Base-by-base conservation (phyloP, 2,888 invertebrate genomes). In the Mayetiola destructor region DNA sequence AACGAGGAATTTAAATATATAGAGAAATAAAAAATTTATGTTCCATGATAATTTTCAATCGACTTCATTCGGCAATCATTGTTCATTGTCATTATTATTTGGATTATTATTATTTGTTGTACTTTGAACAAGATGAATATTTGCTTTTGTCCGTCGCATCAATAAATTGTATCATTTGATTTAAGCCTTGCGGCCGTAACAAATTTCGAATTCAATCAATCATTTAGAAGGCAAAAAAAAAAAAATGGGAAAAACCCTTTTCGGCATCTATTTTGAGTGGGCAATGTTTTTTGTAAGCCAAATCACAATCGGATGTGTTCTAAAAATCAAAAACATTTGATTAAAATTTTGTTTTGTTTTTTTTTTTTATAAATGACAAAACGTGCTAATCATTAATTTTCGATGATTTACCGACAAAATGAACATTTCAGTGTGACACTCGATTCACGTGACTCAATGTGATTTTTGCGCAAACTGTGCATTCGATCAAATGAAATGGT, bases 11-110 rank as follows among this genome's bases (percentile, higher is more conserved):
- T n/a, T n/a, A n/a, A n/a, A n/a, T n/a, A n/a, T n/a, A n/a, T n/a
- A n/a, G n/a, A n/a, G n/a, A n/a, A n/a, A n/a, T n/a, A n/a, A n/a
- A 42, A 42, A 42, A 42, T 42, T 42, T 42, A 42, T 42, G 23
- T 42, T 10, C 42, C 10, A 23, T 12, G 9, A 21, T 42, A 21
- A 42, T 42, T 42, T 48, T 48, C 48, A 27, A 48, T 48, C 27
- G 27, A 16, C 10, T 27, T 5, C 27, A n/a, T 27, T 14, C 3
- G 9, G 23, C 29, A n/a, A n/a, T 14, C 27, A 14, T 27, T 42
- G 42, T n/a, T 27, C 10, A 8, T 27, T 48, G 40, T 40, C 40
- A 40, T 40, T 20, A 4, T 48, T 48, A 48, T 48, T 27, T n/a
- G 23, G 48, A 42, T 48, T 8, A 48, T 48, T 12, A 27, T 27